Evolutionary conservation across 2,797 vertebrate genomes (phyloP), one percentile per base, ranked within the genome.

Genomic region (Petrocephalus schoutedeni): DNA sequence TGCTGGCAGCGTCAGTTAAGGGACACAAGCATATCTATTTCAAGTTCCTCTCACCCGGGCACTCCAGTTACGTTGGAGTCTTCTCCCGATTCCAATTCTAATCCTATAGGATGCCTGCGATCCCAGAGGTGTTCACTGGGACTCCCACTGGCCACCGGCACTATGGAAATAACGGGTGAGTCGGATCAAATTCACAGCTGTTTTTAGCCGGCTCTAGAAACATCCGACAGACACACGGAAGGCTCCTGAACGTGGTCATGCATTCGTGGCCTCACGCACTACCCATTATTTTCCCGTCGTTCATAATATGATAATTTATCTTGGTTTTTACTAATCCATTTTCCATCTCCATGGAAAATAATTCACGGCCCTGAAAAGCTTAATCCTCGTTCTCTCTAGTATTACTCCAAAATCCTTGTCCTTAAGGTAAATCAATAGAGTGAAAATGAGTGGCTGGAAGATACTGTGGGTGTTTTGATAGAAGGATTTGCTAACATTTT

Each of bases 91-190:
- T 56, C 74, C 86, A 84, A 7, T 67, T 87, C n/a, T 84, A 82
- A 89, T 86, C 86, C 67, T 36, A 77, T 45, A 51, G 71, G 86
- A 74, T 54, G 41, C 71, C 51, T 21, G 36, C 64, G 77, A 86
- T 88, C 64, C 85, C 32, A 61, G 14, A 57, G 56, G 21, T 61
- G 80, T n/a, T 77, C 16, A 85, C 77, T 61, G 67, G 57, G 36
- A 87, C 91, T 92, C 91, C 92, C 90, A 89, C 54, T 49, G 86
- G 89, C 89, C 88, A 87, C 53, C 67, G 67, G 90, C 45, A 86
- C 7, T 82, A 91, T 91, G 86, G 88, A 94, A 93, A 95, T 94
- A 94, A 92, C 89, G 86, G 91, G 86, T 8, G 90, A 91, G 87
- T 89, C 74, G 45, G 51, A 90, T 93, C 92, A 93, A 89, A 90